Evolutionary conservation across 2,888 invertebrate species (phyloP).

Genomic region (Metalampra italica): DNA sequence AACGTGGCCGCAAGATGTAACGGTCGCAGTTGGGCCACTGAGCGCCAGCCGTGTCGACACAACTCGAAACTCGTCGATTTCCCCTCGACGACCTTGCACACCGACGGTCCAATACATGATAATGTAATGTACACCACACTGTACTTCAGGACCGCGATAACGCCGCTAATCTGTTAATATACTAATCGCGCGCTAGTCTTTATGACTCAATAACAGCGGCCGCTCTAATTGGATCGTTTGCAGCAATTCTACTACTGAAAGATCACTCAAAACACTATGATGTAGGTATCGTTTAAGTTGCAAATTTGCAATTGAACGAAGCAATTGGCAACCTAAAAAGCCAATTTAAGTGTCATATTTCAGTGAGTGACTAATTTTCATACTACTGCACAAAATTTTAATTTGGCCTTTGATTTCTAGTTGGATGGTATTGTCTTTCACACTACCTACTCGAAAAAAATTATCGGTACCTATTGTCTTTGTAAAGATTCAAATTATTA

Average conservation of each 20-base stretch:
- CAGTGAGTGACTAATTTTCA: conserved; percentile 57
- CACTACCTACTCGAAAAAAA: conserved; percentile 32
- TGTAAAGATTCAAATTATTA: conserved; percentile 24
- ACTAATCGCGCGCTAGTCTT: conserved; percentile 2
- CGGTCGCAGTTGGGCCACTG: conserved; percentile 31
- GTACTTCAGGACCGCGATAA: conserved; percentile 37
- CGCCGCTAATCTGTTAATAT: conserved; percentile 30
- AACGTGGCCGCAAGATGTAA: conserved; percentile 59
- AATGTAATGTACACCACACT: conserved; percentile 43
- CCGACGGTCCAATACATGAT: conserved; percentile 45
- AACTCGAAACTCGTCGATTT: conserved; percentile 51
- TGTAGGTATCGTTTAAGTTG: conserved; percentile 23
- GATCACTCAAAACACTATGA: conserved; percentile 23
- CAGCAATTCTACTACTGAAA: conserved; percentile 25
- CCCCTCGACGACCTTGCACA: conserved; percentile 72
- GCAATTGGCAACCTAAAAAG: conserved; percentile 23
- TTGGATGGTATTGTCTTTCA: conserved; percentile 48
- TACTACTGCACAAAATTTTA: conserved; percentile 48
- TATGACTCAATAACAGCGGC: conserved; percentile 15
- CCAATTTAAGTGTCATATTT: conserved; percentile 27
- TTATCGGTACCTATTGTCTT: conserved; percentile 25
- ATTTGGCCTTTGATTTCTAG: conserved; percentile 58
- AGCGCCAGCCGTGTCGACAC: conserved; percentile 56
- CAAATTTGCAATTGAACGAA: conserved; percentile 25
- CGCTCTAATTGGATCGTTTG: conserved; percentile 26